phyloP scores from a whole-genome alignment of 2,113 vertebrate species.

The Aptenodytes patagonicus region DNA sequence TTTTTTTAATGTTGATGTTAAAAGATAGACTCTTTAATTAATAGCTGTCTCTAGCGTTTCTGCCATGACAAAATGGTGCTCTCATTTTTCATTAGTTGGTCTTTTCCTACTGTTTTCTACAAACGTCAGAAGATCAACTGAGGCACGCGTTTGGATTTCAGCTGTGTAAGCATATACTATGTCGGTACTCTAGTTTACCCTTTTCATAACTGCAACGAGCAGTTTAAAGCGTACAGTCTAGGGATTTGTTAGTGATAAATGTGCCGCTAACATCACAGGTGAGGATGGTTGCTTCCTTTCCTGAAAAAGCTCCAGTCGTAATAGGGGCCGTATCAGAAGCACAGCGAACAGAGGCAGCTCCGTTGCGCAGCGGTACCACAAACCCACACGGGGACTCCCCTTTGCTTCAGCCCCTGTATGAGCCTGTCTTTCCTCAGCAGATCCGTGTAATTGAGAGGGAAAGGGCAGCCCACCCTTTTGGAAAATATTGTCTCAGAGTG shows the following conservation, averaged over 20 bases:
- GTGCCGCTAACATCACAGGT: background rate
- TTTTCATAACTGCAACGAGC: background rate
- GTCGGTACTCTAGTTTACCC: background rate
- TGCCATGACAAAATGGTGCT: background rate
- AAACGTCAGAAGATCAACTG: background rate
- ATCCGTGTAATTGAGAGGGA: background rate
- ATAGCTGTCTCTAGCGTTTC: background rate
- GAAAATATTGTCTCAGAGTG: background rate
- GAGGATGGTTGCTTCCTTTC: background rate
- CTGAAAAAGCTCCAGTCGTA: rapidly evolving
- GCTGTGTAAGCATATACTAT: background rate
- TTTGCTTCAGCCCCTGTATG: background rate
- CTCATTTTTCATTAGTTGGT: background rate
- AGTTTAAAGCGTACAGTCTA: background rate
- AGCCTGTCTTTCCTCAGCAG: background rate
- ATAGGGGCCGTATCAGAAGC: background rate
- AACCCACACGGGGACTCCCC: background rate
- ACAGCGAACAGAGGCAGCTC: background rate
- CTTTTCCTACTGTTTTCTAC: background rate
- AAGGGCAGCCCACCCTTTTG: background rate
- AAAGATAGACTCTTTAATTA: background rate
- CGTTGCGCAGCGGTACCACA: rapidly evolving
- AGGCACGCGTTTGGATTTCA: background rate
- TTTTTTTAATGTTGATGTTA: background rate
- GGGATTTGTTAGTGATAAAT: background rate